These are phyloP conservation scores for Orthonyx spaldingii DNA, from an alignment of 2,113 vertebrate species.

Conservation along the genomic window DNA sequence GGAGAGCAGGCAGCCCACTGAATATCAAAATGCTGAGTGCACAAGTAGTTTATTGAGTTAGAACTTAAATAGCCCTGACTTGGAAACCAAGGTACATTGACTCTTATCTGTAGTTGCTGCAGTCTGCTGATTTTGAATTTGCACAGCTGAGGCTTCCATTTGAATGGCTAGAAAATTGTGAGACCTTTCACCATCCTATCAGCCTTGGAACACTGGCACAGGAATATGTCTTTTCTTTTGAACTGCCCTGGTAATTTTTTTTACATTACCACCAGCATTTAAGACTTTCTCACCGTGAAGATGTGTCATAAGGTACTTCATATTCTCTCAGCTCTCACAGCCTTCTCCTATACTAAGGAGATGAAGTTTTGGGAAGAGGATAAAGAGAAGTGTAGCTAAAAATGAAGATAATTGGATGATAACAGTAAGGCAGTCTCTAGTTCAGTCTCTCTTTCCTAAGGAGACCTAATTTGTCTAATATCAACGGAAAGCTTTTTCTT, in stretches of 20 bases:
- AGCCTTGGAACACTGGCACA: background rate
- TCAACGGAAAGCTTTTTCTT: background rate
- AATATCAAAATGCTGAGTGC: background rate
- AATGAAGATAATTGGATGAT: background rate
- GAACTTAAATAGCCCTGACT: background rate
- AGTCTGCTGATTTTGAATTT: background rate
- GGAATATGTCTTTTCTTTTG: background rate
- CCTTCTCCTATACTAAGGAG: background rate
- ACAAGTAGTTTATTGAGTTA: background rate
- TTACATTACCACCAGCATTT: background rate
- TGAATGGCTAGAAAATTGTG: background rate
- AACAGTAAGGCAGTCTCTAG: background rate
- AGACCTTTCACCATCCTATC: background rate
- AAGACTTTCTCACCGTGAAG: background rate
- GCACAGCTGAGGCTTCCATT: background rate
- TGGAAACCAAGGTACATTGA: background rate
- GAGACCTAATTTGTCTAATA: background rate
- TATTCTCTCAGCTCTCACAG: background rate
- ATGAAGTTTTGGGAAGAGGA: background rate
- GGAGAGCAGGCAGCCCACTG: background rate
- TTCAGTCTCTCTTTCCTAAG: background rate
- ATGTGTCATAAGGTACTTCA: background rate
- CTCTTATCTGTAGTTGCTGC: background rate
- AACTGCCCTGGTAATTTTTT: background rate
- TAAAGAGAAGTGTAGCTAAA: background rate